Base-by-base conservation (phyloP, 2,113 vertebrate genomes). In the Delphinapterus leucas region DNA sequence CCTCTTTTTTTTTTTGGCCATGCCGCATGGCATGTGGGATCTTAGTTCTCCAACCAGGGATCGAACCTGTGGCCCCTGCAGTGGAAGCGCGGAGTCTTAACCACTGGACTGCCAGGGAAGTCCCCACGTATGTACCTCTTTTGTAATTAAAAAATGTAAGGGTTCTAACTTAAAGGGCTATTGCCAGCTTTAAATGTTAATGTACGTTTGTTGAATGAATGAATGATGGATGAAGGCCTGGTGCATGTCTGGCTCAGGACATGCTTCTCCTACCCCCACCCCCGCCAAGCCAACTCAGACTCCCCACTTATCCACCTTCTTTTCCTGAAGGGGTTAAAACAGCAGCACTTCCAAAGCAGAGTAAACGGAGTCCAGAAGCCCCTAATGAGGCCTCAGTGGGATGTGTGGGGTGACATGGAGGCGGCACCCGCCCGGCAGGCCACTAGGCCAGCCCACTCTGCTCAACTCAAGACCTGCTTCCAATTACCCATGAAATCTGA, bases 401-500 rank as follows among this genome's bases (percentile, higher is more conserved):
- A 21, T 5, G 8, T 76, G 23, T 61, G 74, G 70, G 36, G n/a
- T 14, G 28, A 58, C 61, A 31, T 1, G n/a, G 84, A 70, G 90
- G 60, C 6, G 0, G 28, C 36, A 76, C 36, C 17, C 3, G 0
- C 74, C 61, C 38, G 9, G 38, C 95, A 73, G 85, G 77, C 89
- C 92, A 44, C 89, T 55, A 33, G 90, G 74, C 97, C 88, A 31
- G 83, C 95, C 93, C 82, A 44, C 86, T 97, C 83, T 25, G 83
- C 95, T 96, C 84, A 33, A 81, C 96, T 90, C 83, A 3, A 65
- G 93, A 97, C 97, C 97, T 98, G 98, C 96, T 98, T 98, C 97
- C 95, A 98, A 98, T 98, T 98, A 98, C 67, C 96, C 92, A 26
- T 97, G 98, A 98, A 98, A 98, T 96, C 96, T 90, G 97, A 98